Percentiles rank a stretch among this genome's conserved stretches.
Evolutionary conservation across 1,140 invertebrate genomes (phyloP).

Genomic region (Aphidius gifuensis): DNA sequence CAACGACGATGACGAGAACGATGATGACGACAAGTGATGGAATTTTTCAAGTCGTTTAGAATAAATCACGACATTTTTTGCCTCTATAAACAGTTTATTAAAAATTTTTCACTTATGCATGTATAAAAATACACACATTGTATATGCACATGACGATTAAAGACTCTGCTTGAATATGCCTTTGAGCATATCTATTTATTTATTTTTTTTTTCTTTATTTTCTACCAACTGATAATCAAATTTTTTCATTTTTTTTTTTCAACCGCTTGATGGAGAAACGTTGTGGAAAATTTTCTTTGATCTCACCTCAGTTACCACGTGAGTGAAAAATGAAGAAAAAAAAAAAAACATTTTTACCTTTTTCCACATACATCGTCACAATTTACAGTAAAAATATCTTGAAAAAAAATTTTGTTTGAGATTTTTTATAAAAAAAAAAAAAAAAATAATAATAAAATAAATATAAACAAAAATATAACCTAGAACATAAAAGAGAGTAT

Average conservation of each 20-base stretch:
- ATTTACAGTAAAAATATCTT: slow-evolving; percentile 16
- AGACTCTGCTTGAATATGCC: slow-evolving; percentile 12
- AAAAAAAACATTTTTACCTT: slow-evolving; percentile 1
- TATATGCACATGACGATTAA: slow-evolving; percentile 17
- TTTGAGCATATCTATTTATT: background rate
- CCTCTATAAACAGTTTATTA: no score
- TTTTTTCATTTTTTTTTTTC: slow-evolving; percentile 2
- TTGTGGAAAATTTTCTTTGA: slow-evolving; percentile 17
- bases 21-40: no score
- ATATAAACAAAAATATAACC: no score
- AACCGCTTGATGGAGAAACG: background rate
- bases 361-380: slow-evolving; percentile 19
- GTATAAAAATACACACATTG: slow-evolving; percentile 5
- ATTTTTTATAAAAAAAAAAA: slow-evolving; percentile 9
- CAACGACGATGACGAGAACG: no score
- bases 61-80: slow-evolving; percentile 11
- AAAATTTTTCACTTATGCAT: slow-evolving; percentile 5
- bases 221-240: background rate
- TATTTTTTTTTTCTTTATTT: no score
- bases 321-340: background rate
- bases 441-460: background rate
- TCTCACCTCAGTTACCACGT: slow-evolving; percentile 10
- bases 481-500: no score
- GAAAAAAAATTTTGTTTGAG: background rate
- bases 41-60: no score